Conservation (phyloP, 2,797 vertebrate species). For the Esox masquinongy region DNA sequence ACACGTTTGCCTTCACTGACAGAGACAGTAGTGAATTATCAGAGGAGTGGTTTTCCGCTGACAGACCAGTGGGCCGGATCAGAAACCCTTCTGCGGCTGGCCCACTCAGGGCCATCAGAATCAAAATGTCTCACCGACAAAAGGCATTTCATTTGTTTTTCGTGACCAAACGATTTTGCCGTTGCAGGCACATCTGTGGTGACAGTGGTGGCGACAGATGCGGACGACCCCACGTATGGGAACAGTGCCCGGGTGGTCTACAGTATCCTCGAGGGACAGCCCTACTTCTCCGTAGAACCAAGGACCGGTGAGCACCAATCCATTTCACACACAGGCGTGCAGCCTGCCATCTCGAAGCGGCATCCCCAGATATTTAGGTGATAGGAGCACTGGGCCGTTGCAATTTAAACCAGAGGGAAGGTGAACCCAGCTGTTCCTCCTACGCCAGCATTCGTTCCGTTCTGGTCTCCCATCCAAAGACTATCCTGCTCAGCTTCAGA, state of each 20-base stretch:
- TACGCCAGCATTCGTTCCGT: no score
- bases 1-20: no score
- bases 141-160: not conserved
- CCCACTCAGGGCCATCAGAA: no score
- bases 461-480: no score
- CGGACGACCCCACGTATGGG: constrained; percentile 90
- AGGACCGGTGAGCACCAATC: constrained; percentile 80
- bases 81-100: no score
- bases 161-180: not conserved
- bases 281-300: constrained; percentile 90
- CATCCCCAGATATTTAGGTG: not conserved
- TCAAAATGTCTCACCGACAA: not conserved
- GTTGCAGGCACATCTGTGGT: constrained; percentile 85
- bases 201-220: constrained; percentile 88
- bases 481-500: no score
- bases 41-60: no score
- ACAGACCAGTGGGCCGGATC: no score
- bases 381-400: not conserved
- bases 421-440: no score
- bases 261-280: constrained; percentile 88
- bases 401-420: no score
- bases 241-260: constrained; percentile 90
- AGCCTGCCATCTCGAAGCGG: not conserved
- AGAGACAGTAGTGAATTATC: no score
- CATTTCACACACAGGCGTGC: constrained; percentile 15